phyloP scores from a whole-genome alignment of 2,113 vertebrate genomes.

The Ranitomeya imitator region DNA sequence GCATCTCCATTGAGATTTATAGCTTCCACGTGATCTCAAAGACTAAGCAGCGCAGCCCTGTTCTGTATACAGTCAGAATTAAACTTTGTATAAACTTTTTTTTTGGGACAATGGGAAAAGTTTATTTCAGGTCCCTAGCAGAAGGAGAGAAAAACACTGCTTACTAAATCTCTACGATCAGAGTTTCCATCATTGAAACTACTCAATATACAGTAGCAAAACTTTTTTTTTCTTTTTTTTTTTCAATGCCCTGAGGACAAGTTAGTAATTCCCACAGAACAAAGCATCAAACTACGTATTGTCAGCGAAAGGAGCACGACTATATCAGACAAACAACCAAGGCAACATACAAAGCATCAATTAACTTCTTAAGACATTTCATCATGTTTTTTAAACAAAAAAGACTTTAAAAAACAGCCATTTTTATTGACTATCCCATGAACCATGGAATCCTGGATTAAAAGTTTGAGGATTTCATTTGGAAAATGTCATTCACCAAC shows the following conservation, averaged over 20 bases:
- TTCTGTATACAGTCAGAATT: neutral
- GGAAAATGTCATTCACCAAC: conserved; percentile 5
- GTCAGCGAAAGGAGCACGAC: neutral
- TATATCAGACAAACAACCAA: neutral
- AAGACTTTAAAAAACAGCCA: neutral
- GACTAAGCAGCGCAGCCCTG: neutral
- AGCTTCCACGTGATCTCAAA: neutral
- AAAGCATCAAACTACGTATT: neutral
- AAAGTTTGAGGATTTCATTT: neutral
- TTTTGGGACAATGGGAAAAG: neutral
- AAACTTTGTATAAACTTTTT: neutral
- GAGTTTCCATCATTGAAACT: neutral
- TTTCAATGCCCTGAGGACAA: neutral
- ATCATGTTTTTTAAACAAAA: neutral
- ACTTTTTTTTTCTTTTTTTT: neutral
- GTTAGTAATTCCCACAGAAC: neutral
- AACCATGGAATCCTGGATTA: neutral
- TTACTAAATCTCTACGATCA: neutral
- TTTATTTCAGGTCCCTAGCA: conserved; percentile 25
- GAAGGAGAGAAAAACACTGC: neutral
- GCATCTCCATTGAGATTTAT: neutral
- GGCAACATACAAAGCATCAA: conserved; percentile 3
- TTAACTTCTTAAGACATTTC: neutral
- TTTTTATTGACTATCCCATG: neutral
- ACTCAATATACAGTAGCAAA: conserved; percentile 5